These are phyloP conservation scores for Dasysyrphus tricinctus DNA, from an alignment of 2,888 invertebrate genomes.

Conservation along the genomic window DNA sequence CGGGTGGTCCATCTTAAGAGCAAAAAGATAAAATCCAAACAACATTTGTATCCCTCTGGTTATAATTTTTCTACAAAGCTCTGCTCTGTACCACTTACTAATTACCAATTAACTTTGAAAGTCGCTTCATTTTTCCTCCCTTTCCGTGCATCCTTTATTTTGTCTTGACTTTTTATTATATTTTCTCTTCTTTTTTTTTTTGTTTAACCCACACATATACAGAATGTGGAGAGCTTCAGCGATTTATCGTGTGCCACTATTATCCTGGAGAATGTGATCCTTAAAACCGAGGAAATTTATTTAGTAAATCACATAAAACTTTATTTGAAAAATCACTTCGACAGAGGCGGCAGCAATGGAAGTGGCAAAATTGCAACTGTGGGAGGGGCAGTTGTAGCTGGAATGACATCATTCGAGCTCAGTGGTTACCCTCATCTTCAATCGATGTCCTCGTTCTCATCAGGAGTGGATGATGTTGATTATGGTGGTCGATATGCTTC, in stretches of 20 bases:
- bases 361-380: conserved; percentile 58
- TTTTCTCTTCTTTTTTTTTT: conserved; percentile 52
- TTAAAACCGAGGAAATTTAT: conserved; percentile 84
- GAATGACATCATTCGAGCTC: conserved; percentile 58
- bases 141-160: conserved; percentile 27
- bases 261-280: conserved; percentile 83
- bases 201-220: conserved; percentile 50
- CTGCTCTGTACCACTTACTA: conserved; percentile 74
- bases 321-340: conserved; percentile 81
- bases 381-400: conserved; percentile 54
- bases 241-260: conserved; percentile 83
- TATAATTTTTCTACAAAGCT: conserved; percentile 75
- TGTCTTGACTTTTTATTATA: conserved; percentile 45
- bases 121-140: conserved; percentile 57
- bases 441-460: conserved; percentile 80
- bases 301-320: conserved; percentile 84
- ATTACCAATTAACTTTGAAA: conserved; percentile 78
- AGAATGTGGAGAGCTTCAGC: conserved; percentile 82
- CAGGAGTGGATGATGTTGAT: conserved; percentile 69
- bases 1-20: conserved; percentile 21
- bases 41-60: conserved; percentile 72
- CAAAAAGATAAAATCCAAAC: conserved; percentile 51
- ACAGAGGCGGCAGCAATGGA: conserved; percentile 70
- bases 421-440: conserved; percentile 76
- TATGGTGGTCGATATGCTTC: conserved; percentile 66